Evolutionary conservation across 35 echinoderm and acorn worm genomes (phyloP), one percentile per base, ranked within the genome.

Genomic region (Heliocidaris erythrogramma): DNA sequence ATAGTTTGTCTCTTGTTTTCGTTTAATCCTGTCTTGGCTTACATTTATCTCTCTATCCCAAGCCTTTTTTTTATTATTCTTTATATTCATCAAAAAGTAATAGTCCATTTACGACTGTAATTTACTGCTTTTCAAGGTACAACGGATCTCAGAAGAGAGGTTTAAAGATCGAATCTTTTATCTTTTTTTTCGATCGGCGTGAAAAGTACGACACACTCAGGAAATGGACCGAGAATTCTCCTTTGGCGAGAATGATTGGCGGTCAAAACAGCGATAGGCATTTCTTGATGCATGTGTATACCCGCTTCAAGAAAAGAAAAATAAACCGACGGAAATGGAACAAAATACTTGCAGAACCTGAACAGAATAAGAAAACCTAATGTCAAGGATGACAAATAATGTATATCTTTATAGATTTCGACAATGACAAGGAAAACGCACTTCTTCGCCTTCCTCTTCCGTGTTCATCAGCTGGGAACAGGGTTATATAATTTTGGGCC

Each of bases 111-210:
- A 78, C 65, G 65, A 21, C 52, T 7, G 5, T 78, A 78, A 78
- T 78, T 78, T 78, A 78, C 18, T 7, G 65, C 18, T 78, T 8
- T 78, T 24, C 21, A 29, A n/a, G 65, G 4, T 21, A 78, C 18
- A 78, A n/a, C 5, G 6, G 65, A 7, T 78, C 27, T 78, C 65
- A 78, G 21, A 78, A 18, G 65, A 21, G 65, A 78, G 65, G 7
- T 78, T 78, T n/a, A 71, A 21, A 78, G 65, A 78, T 78, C 65
- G 65, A 78, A 78, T 78, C 65, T n/a, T 78, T 78, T 27, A 78
- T 78, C 65, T 78, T n/a, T 27, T 78, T 78, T 78, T 18, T 78
- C 18, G 65, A 78, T 78, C 65, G 27, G 21, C 21, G 18, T 78
- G 7, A 78, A 78, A 78, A 78, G 65, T 78, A 78, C 65, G 65